Conservation (phyloP, 2,113 vertebrate species). For the Tenebrosternarchus preto region DNA sequence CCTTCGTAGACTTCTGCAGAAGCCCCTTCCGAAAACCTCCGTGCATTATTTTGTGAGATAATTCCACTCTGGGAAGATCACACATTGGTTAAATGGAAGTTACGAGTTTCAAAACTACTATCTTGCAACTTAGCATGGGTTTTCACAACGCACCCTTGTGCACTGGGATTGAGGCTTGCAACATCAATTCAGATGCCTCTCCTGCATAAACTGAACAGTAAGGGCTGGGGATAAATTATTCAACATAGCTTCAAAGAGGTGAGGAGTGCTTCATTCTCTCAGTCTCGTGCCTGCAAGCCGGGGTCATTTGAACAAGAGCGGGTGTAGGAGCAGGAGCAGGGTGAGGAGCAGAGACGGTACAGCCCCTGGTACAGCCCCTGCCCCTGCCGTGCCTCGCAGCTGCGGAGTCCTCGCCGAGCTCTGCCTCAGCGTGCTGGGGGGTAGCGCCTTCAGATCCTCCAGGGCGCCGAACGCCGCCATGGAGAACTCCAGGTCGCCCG, state of each 20-base stretch:
- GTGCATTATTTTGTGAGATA: neutral
- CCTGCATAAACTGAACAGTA: neutral
- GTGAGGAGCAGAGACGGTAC: slow-evolving; percentile 55
- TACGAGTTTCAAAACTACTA: too few relatives aligned
- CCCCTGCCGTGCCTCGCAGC: neutral
- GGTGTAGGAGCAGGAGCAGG: slow-evolving; percentile 62
- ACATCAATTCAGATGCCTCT: neutral
- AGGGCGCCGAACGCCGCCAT: slow-evolving; percentile 79
- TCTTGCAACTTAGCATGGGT: neutral
- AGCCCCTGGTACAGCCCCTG: neutral
- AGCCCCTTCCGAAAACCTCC: slow-evolving; percentile 30
- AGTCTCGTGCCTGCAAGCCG: slow-evolving; percentile 53
- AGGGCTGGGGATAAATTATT: neutral
- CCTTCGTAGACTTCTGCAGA: slow-evolving; percentile 30
- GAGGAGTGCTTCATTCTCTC: slow-evolving; percentile 64
- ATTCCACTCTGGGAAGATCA: slow-evolving; percentile 19
- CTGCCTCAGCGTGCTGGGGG: slow-evolving; percentile 78
- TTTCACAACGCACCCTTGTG: neutral
- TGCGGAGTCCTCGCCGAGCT: slow-evolving; percentile 70
- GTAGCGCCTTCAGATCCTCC: slow-evolving; percentile 81
- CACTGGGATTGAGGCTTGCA: neutral
- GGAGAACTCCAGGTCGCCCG: slow-evolving; percentile 80
- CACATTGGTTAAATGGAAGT: slow-evolving; percentile 10
- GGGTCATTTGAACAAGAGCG: slow-evolving; percentile 26
- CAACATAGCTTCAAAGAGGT: slow-evolving; percentile 34